A percentile compares a stretch with the other conserved stretches of the same genome.
Conservation (phyloP, 2,113 vertebrate genomes). For the Vombatus ursinus region DNA sequence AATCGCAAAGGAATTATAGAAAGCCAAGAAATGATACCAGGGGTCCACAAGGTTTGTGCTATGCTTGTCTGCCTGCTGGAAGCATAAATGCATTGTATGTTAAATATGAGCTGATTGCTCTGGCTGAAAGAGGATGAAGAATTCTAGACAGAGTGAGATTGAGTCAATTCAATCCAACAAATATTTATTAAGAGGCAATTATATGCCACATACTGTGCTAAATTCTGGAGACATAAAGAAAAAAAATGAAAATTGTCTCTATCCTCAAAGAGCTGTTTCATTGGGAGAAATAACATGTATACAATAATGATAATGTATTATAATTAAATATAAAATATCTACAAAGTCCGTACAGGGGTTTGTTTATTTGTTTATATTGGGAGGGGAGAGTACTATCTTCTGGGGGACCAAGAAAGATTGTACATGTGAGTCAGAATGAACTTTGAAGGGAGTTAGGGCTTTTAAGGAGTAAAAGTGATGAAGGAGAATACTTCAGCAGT, state of each 20-base stretch:
- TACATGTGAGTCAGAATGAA: not conserved
- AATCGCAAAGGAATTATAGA: not conserved
- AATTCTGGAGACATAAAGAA: not conserved
- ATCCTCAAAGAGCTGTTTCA: not conserved
- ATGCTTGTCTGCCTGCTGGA: not conserved
- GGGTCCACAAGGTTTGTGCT: not conserved
- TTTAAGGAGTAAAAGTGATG: not conserved
- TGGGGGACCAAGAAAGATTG: not conserved
- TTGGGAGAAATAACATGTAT: not conserved
- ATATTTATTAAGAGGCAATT: not conserved
- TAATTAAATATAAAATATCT: not conserved
- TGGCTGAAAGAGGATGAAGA: not conserved
- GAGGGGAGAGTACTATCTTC: not conserved
- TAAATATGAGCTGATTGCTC: not conserved
- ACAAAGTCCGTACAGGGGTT: not conserved
- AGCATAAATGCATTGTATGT: not conserved
- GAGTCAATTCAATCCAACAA: not conserved
- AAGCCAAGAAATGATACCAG: not conserved
- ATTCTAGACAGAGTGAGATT: not conserved
- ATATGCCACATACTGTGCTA: not conserved
- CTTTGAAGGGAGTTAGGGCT: not conserved
- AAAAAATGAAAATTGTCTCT: not conserved
- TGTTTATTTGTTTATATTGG: not conserved
- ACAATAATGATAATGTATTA: not conserved
- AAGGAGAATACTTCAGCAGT: not conserved